Base-by-base conservation (phyloP, 2,113 vertebrate genomes). In the Labrus mixtus region DNA sequence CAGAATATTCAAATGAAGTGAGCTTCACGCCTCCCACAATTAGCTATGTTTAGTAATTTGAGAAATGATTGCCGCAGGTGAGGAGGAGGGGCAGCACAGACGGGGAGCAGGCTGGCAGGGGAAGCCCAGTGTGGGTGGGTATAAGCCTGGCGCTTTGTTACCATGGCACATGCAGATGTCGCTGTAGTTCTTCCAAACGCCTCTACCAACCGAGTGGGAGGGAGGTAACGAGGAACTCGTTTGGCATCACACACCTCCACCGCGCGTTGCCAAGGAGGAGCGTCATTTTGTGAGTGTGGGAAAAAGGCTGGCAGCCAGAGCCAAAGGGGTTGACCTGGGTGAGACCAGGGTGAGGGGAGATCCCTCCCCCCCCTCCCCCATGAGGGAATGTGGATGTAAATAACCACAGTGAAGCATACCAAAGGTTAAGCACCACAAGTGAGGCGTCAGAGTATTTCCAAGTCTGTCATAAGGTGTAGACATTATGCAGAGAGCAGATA, bases 111-210 rank as follows among this genome's bases (percentile, higher is more conserved):
- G 84, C 81, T 88, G 90, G 89, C 80, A 92, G 86, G 83, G 83
- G 62, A 89, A 87, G 78, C 82, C 89, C 84, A 73, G 75, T 71
- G 63, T 82, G 91, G 89, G 88, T 87, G 93, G 92, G 92, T 92
- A 93, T 81, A 45, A 91, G 91, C 68, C 59, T 91, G 91, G 90
- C 94, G 96, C 95, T 77, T 88, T 96, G 92, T 94, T 95, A 71
- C 95, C 93, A 88, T 87, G 92, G 96, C 94, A 97, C 97, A 98
- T 96, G 97, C 97, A 99, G 97, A 98, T 98, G 97, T 99, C 97
- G 97, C 97, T 99, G 97, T 98, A 97, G 97, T 97, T 96, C 98
- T 98, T 97, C 95, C 94, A 94, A 97, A 97, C 95, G 94, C 93
- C 87, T 80, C 93, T 93, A 95, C 94, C 92, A 96, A 93, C 81